phyloP scores from a whole-genome alignment of 2,888 invertebrate genomes.

The Trisateles emortualis region DNA sequence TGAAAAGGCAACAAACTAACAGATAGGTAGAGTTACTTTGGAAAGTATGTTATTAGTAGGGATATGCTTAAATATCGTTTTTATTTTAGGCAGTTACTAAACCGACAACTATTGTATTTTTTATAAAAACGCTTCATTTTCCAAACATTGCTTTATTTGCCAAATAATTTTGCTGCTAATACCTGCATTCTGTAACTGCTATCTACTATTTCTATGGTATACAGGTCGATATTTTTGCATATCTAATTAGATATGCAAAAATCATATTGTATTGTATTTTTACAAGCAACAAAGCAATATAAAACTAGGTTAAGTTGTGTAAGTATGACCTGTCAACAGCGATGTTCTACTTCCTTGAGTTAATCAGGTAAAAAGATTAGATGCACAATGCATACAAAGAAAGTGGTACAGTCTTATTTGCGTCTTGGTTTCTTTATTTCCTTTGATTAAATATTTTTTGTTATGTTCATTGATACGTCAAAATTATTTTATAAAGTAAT shows the following conservation, averaged over 20 bases:
- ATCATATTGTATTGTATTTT: not conserved
- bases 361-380: constrained; percentile 26
- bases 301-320: not conserved
- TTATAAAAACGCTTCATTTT: not conserved
- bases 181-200: not conserved
- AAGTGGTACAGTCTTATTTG: constrained; percentile 25
- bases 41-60: no score
- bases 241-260: not conserved
- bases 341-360: constrained; percentile 5
- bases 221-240: not conserved
- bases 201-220: not conserved
- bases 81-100: no score
- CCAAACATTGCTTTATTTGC: not conserved
- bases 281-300: not conserved
- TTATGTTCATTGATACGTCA: not conserved
- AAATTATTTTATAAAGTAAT: no score
- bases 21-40: no score
- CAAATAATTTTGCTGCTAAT: not conserved
- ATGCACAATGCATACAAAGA: constrained; percentile 6
- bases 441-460: not conserved
- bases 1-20: no score
- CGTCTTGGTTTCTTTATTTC: constrained; percentile 14
- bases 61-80: no score
- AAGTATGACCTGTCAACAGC: constrained; percentile 15
- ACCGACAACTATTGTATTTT: no score